Base-by-base conservation (phyloP, 2,888 invertebrate genomes). In the Epistrophella euchroma region DNA sequence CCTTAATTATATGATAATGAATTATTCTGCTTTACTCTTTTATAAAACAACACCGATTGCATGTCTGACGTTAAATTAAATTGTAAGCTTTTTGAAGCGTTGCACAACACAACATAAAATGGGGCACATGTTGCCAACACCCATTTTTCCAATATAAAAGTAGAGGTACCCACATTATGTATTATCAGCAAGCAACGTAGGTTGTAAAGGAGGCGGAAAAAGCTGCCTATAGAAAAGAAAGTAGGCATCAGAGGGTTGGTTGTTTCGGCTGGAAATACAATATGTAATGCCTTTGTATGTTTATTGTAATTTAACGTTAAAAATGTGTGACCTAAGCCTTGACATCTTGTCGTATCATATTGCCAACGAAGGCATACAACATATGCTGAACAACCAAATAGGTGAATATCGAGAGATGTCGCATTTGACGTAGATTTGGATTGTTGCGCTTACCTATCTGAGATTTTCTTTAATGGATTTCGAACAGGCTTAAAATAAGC, bases 41-140 rank as follows among this genome's bases (percentile, higher is more conserved):
- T 56, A 43, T 32, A 52, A 52, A 11, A 45, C 25, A 64, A 43
- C 64, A 52, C 82, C 45, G 37, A 73, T 73, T 78, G 82, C 82
- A 73, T 83, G 82, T 78, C 68, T 58, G 73, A 83, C 68, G 77
- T 68, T 68, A 73, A 83, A 83, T 83, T 73, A 78, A 78, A 77
- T 66, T 82, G 77, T 72, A 72, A 72, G 77, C 77, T 52, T 66
- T 45, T 52, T 62, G 43, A 66, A 77, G 64, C 66, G 77, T 77
- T 78, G 58, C 82, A 83, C 72, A 83, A 78, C 82, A 83, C 82
- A 77, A 78, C 82, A 83, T 78, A 77, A 73, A 66, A 66, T 47
- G 47, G 77, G 37, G 72, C 60, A 60, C 72, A 73, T 77, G 77
- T 66, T 78, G 50, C 82, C 52, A 15, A 37, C 35, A 11, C 75